Conservation (phyloP, 2,797 vertebrate species). For the Galaxias olidus region DNA sequence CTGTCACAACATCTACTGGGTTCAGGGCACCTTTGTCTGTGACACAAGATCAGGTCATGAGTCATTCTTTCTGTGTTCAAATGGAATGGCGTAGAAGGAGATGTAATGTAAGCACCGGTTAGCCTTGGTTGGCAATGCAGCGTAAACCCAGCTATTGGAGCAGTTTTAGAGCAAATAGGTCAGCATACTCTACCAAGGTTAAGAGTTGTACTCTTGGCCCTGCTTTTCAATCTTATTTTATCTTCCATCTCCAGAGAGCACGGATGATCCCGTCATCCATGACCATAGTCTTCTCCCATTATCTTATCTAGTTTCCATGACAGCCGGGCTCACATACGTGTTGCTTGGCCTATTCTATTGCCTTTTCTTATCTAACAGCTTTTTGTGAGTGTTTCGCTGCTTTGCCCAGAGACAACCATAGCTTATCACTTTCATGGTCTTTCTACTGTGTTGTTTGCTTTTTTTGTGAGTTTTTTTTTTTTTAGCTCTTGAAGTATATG, state of each 20-base stretch:
- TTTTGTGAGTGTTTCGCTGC: slow-evolving; percentile 24
- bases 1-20: no score
- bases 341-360: slow-evolving; percentile 10
- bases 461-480: no score
- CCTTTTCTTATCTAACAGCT: slow-evolving; percentile 29
- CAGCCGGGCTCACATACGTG: slow-evolving; percentile 30
- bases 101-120: no score
- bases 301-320: slow-evolving; percentile 48
- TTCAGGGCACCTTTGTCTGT: no score
- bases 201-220: slow-evolving; percentile 11
- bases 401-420: background rate
- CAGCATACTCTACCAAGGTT: slow-evolving; percentile 16
- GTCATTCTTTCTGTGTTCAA: no score
- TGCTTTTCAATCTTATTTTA: slow-evolving; percentile 32
- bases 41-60: no score
- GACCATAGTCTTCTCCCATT: slow-evolving; percentile 30
- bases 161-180: slow-evolving; percentile 15
- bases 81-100: no score
- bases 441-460: background rate
- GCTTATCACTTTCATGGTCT: background rate
- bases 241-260: slow-evolving; percentile 31
- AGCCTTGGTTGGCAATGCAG: no score
- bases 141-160: no score
- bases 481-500: no score
- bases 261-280: slow-evolving; percentile 32